phyloP scores from a whole-genome alignment of 1,140 invertebrate species.

The Drosophila repleta region DNA sequence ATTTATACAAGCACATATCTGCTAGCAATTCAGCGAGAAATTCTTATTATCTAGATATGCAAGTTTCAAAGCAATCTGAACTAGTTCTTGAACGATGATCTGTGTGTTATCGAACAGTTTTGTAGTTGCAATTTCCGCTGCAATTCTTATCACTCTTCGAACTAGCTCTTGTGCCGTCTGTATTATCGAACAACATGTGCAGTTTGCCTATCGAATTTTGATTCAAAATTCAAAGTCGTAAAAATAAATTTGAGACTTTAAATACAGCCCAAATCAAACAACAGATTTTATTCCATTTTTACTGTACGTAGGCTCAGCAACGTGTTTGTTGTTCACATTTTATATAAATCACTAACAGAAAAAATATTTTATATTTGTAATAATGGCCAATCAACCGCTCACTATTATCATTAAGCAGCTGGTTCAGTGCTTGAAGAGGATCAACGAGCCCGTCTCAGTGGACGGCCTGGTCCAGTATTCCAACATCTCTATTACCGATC shows the following conservation, averaged over 20 bases:
- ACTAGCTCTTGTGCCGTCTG: too few relatives aligned
- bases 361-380: not conserved
- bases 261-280: not conserved
- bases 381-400: not conserved
- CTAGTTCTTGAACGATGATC: not conserved
- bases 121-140: too few relatives aligned
- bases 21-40: too few relatives aligned
- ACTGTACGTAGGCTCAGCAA: not conserved
- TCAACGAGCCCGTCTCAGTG: constrained; percentile 19
- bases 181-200: too few relatives aligned
- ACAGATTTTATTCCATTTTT: not conserved
- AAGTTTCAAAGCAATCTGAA: not conserved
- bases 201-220: too few relatives aligned
- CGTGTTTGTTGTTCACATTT: not conserved
- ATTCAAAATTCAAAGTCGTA: too few relatives aligned
- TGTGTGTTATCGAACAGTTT: too few relatives aligned
- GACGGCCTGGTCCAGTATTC: not conserved
- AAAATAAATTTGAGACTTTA: not conserved
- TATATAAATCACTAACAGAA: too few relatives aligned
- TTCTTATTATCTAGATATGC: not conserved
- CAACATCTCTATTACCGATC: not conserved
- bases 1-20: not conserved
- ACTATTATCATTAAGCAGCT: not conserved
- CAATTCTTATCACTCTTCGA: too few relatives aligned
- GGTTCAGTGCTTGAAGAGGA: not conserved